Evolutionary conservation across 2,888 invertebrate species (phyloP).

Genomic region (Drosophila pegasa): DNA sequence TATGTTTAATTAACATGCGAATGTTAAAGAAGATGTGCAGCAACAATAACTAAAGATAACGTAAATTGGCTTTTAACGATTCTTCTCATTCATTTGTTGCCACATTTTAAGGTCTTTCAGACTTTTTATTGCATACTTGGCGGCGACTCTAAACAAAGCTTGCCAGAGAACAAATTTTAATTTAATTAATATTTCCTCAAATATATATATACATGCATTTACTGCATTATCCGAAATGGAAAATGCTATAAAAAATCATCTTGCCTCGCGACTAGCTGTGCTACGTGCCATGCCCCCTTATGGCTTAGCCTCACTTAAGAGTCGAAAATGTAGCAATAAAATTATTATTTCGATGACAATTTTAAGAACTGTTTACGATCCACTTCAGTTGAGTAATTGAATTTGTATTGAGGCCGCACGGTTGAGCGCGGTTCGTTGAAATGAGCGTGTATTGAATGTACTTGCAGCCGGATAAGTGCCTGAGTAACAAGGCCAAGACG

Average conservation of each 20-base stretch:
- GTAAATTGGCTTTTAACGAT: constrained; percentile 39
- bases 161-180: neutral
- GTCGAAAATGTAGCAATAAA: neutral
- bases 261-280: neutral
- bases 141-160: constrained; percentile 10
- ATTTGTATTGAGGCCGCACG: constrained; percentile 4
- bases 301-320: neutral
- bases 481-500: constrained; percentile 28
- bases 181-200: too few species aligned
- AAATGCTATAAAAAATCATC: neutral
- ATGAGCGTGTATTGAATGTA: constrained; percentile 24
- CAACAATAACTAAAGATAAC: neutral
- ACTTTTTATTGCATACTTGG: constrained; percentile 43
- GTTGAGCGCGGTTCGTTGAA: constrained; percentile 14
- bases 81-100: constrained; percentile 6
- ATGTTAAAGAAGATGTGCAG: constrained; percentile 10
- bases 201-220: neutral
- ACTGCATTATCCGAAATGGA: neutral
- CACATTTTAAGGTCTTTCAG: neutral
- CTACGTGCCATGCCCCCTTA: neutral
- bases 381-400: constrained; percentile 27
- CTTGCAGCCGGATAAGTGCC: constrained; percentile 64
- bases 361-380: constrained; percentile 7
- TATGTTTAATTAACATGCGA: constrained; percentile 33
- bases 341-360: neutral